Evolutionary conservation across 2,113 vertebrate species (phyloP), one percentile per base, ranked within the genome.

Genomic region (Vanacampus margaritifer): DNA sequence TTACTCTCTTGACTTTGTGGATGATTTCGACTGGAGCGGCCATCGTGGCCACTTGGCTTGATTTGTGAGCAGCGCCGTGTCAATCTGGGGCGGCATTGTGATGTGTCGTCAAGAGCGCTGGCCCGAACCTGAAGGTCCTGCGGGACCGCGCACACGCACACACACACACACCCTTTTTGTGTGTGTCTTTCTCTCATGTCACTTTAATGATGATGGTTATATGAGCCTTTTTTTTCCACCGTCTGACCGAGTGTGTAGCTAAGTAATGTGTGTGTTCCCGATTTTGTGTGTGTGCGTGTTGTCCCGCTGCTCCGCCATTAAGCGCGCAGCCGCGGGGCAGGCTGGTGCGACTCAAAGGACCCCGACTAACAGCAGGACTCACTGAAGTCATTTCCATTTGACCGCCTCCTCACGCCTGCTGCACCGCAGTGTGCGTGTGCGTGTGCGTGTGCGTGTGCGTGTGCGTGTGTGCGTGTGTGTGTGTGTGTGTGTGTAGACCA

Each of bases 351-450:
- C 87, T 85, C 85, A 75, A 3, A 86, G 82, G 82, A 81, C 72
- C 72, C 77, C 61, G 74, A 58, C 70, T 79, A 86, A 79, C 80
- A 86, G 81, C 84, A 79, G 79, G 78, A 58, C 77, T 69, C 73
- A 59, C 64, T 39, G 70, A 84, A 80, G 82, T 81, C 79, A 80
- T 86, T 86, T 86, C 71, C 71, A 86, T 82, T 86, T 75, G 78
- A 70, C 74, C 53, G 67, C 60, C 71, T 80, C 60, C 71, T 80
- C 68, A 57, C 71, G 73, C 57, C 69, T 41, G 50, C 67, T n/a
- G 48, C 62, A 69, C 67, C 51, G 58, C 63, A 57, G 0, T 56
- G n/a, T n/a, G n/a, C n/a, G n/a, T n/a, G n/a, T n/a, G n/a, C n/a
- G n/a, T n/a, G n/a, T n/a, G n/a, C n/a, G n/a, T n/a, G n/a, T n/a